phyloP scores from a whole-genome alignment of 2,888 invertebrate species.

The Poecilus cupreus region DNA sequence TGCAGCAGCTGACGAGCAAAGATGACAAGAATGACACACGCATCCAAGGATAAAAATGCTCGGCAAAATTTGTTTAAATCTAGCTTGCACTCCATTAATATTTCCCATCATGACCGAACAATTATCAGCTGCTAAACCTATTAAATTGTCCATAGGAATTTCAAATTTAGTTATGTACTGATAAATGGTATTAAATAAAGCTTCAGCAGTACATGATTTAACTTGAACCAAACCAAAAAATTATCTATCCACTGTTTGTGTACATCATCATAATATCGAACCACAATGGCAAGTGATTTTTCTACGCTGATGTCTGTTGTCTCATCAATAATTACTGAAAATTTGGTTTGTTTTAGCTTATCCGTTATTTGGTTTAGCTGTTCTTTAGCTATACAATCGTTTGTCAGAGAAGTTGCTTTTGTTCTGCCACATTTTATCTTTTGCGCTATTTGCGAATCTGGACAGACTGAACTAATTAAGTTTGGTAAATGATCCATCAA shows the following conservation, averaged over 20 bases:
- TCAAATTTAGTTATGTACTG: not conserved
- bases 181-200: not conserved
- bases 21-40: constrained; percentile 65
- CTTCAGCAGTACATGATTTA: not conserved
- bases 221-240: not conserved
- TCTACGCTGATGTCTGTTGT: not conserved
- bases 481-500: constrained; percentile 1
- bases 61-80: constrained; percentile 61
- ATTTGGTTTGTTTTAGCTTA: constrained; percentile 1
- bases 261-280: not conserved
- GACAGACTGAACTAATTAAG: not conserved
- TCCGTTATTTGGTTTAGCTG: not conserved
- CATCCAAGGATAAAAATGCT: constrained; percentile 64
- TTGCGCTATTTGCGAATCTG: not conserved
- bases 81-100: not conserved
- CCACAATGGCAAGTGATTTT: not conserved
- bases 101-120: constrained; percentile 15
- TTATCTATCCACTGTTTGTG: too few relatives aligned
- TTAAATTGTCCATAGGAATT: constrained; percentile 5
- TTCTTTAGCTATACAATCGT: not conserved
- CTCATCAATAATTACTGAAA: not conserved
- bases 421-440: not conserved
- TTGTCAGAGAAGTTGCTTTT: not conserved
- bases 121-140: constrained; percentile 11
- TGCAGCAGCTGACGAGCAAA: constrained; percentile 65